A percentile compares a stretch with the other conserved stretches of the same genome.
Conservation (phyloP, 2,113 vertebrate species). For the Smithornis capensis region DNA sequence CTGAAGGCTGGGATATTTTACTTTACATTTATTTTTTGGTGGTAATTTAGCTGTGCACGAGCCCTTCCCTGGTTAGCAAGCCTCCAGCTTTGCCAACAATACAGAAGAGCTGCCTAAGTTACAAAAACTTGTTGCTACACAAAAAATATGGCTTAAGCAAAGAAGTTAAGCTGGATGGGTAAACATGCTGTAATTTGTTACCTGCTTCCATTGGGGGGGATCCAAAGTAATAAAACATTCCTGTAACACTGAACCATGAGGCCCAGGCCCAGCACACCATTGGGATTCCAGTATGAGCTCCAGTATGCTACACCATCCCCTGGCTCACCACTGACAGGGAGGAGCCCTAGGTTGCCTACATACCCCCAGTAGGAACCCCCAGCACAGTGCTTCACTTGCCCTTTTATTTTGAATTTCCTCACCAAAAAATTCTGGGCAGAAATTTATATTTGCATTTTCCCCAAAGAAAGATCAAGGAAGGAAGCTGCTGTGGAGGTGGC, state of each 20-base stretch:
- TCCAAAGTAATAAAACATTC: conserved; percentile 55
- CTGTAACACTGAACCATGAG: conserved; percentile 18
- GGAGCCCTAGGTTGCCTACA: background rate
- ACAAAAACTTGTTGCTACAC: background rate
- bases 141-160: conserved; percentile 11
- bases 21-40: background rate
- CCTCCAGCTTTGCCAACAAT: background rate
- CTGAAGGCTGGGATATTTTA: background rate
- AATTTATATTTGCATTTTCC: background rate
- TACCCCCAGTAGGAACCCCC: fast-evolving
- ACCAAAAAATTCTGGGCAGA: background rate
- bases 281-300: background rate
- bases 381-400: background rate
- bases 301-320: background rate
- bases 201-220: background rate
- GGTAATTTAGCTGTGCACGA: background rate
- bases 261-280: background rate
- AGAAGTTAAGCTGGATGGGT: background rate
- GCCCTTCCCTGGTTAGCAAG: background rate
- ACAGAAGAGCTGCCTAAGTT: background rate
- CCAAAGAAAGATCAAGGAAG: background rate
- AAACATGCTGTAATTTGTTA: background rate
- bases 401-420: background rate
- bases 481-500: background rate
- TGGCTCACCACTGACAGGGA: background rate